Evolutionary conservation across 1,140 invertebrate species (phyloP), one percentile per base, ranked within the genome.

Genomic region (Sitodiplosis mosellana): DNA sequence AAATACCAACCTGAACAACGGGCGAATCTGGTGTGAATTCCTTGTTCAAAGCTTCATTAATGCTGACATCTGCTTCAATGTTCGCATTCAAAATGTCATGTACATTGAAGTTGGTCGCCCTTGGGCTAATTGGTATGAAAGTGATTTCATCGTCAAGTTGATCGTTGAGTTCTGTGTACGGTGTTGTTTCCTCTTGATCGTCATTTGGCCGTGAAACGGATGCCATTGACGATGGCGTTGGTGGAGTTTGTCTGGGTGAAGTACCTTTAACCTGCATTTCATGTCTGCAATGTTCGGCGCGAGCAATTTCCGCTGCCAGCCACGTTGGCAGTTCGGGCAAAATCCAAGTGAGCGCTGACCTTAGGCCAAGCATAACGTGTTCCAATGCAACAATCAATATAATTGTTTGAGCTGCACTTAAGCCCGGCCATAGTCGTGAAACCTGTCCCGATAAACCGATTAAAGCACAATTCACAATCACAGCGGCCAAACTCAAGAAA

Each of bases 391-490:
- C 87, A 57, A 97, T 87, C 52, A 91, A 60, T 12, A 93, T 68
- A 48, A 96, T 80, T 14, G 83, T 90, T 59, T 88, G 83, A 2
- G 81, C 83, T 0, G 81, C 77, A 18, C 84, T 85, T 60, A 91
- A 75, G 48, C 83, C 81, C 0, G 91, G 89, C 60, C 88, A 81
- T 69, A 93, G 76, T 47, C 88, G 69, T 52, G 90, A 81, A 7
- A 94, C 80, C 56, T 90, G 83, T 1, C 89, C 89, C 2, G 87
- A 92, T 5, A 94, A 73, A 19, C 88, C 89, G 51, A 97, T 89
- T 22, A 97, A 68, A 0, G 87, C 90, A 69, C 90, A 94, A 67
- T 97, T 96, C 1, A 95, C 91, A 51, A 93, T 70, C 11, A 96
- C 88, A 1, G 91, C 88, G 34, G 91, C 79, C 1, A 89, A 72